These are phyloP conservation scores for Lepidurus packardi DNA, from an alignment of 1,140 invertebrate species.

Conservation along the genomic window DNA sequence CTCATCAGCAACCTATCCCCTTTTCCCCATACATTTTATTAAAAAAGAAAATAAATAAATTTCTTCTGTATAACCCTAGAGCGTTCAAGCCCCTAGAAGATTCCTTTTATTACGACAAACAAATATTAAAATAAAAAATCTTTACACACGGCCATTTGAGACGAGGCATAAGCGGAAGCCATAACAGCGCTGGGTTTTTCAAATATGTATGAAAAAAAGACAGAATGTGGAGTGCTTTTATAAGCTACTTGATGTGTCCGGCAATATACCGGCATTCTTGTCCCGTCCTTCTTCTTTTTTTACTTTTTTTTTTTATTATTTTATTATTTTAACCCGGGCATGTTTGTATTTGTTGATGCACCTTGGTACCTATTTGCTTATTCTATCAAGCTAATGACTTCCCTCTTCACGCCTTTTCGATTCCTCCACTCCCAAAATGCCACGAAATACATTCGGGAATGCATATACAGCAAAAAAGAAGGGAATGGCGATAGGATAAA, in stretches of 20 bases:
- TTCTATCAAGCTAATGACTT: slow-evolving; percentile 1
- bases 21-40: not conserved
- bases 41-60: not conserved
- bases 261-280: not conserved
- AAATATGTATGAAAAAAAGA: slow-evolving; percentile 8
- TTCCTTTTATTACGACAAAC: too few relatives aligned
- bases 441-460: too few relatives aligned
- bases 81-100: too few relatives aligned
- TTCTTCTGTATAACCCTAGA: too few relatives aligned
- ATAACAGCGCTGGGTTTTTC: not conserved
- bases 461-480: not conserved
- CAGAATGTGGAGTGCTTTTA: not conserved
- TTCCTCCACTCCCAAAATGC: not conserved
- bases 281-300: not conserved
- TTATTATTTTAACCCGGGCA: not conserved
- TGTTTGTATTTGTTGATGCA: not conserved
- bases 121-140: too few relatives aligned
- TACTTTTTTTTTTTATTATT: not conserved
- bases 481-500: not conserved
- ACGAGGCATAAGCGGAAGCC: not conserved
- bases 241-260: not conserved
- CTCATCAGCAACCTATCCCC: not conserved
- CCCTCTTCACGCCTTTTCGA: not conserved
- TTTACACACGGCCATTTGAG: too few relatives aligned
- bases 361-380: slow-evolving; percentile 4